phyloP scores from a whole-genome alignment of 2,888 invertebrate genomes.

The Thelaira solivaga region DNA sequence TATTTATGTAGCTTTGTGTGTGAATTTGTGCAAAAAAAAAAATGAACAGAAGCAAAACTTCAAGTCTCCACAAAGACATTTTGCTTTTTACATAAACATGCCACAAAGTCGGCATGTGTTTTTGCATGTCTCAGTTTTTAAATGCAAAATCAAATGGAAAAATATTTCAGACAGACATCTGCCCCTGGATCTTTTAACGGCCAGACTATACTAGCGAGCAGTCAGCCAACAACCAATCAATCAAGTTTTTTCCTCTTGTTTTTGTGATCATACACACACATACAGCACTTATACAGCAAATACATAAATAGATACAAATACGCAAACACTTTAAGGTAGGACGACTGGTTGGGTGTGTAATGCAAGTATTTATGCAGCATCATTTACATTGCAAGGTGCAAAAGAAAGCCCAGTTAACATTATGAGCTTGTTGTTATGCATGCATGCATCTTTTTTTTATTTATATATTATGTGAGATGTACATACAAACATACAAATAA shows the following conservation, averaged over 20 bases:
- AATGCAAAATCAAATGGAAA: slow-evolving; percentile 52
- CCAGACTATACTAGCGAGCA: slow-evolving; percentile 18
- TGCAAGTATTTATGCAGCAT: slow-evolving; percentile 44
- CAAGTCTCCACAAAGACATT: slow-evolving; percentile 47
- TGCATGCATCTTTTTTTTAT: slow-evolving; percentile 12
- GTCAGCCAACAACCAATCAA: slow-evolving; percentile 70
- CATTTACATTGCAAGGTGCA: slow-evolving; percentile 73
- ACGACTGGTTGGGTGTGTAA: slow-evolving; percentile 13
- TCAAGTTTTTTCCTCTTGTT: slow-evolving; percentile 71
- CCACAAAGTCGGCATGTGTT: slow-evolving; percentile 53
- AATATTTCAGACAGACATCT: slow-evolving; percentile 16
- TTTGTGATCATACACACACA: not conserved
- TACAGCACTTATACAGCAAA: slow-evolving; percentile 9
- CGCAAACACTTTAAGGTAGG: not conserved
- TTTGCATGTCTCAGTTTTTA: slow-evolving; percentile 59
- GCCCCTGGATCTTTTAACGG: slow-evolving; percentile 9
- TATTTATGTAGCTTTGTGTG: too few relatives aligned
- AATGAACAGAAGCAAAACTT: not conserved
- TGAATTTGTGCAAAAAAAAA: slow-evolving; percentile 27
- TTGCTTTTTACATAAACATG: slow-evolving; percentile 29
- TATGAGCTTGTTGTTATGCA: slow-evolving; percentile 44
- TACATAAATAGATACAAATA: not conserved
- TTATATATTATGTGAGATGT: not conserved
- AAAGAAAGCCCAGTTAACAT: slow-evolving; percentile 58
- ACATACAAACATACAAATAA: not conserved